Evolutionary conservation across 1,140 invertebrate genomes (phyloP).

Genomic region (Hypothenemus hampei): DNA sequence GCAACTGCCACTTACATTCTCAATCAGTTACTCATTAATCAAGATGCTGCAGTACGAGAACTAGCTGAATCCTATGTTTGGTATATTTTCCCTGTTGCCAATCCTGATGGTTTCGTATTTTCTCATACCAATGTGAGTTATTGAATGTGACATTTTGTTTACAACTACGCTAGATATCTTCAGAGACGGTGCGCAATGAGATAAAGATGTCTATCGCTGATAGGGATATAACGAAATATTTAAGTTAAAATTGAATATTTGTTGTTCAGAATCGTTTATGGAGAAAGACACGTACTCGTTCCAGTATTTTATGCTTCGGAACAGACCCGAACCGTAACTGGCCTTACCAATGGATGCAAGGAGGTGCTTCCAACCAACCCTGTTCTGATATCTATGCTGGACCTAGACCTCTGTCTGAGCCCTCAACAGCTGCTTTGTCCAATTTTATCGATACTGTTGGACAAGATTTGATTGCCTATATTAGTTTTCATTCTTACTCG

Average conservation of each 20-base stretch:
- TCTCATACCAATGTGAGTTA: conserved; percentile 57
- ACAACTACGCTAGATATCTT: too few relatives aligned
- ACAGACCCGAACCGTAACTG: conserved; percentile 73
- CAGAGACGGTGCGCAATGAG: too few relatives aligned
- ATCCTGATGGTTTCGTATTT: conserved; percentile 77
- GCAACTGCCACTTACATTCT: conserved; percentile 64
- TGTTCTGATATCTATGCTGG: conserved; percentile 72
- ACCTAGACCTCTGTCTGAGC: conserved; percentile 64
- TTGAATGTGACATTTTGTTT: too few relatives aligned
- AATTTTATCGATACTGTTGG: conserved; percentile 49
- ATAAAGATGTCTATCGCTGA: too few relatives aligned
- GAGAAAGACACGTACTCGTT: conserved; percentile 65
- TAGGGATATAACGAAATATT: too few relatives aligned
- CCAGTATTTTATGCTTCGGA: conserved; percentile 53
- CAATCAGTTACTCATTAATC: conserved; percentile 56
- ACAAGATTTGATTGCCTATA: conserved; percentile 58
- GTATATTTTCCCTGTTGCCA: conserved; percentile 65
- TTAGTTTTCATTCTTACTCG: conserved; percentile 73
- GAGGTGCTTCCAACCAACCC: conserved; percentile 60
- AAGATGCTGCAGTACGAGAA: conserved; percentile 46
- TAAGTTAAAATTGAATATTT: not conserved
- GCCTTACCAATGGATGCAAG: conserved; percentile 61
- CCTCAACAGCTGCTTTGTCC: conserved; percentile 59
- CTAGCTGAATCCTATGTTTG: conserved; percentile 60
- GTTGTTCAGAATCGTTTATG: conserved; percentile 59